Base-by-base conservation (phyloP, 2,797 vertebrate genomes). In the Ambastaia sidthimunki region DNA sequence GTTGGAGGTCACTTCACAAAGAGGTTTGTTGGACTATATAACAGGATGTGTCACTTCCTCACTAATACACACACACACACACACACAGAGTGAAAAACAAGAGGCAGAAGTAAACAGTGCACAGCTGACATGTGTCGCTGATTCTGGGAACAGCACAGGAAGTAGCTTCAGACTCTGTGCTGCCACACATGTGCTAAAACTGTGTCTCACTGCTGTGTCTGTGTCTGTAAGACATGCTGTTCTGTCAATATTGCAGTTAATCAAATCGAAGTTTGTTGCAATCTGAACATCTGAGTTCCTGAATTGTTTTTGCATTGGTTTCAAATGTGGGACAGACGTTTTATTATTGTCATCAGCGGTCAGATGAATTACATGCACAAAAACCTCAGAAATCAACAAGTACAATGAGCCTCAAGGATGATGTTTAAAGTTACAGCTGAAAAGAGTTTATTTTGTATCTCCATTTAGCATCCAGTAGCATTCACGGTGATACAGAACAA, bases 61-160 rank as follows among this genome's bases (percentile, higher is more conserved):
- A 65, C 82, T 72, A 55, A 81, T 65, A 81, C 60, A 77, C 67
- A 80, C 65, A 59, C 47, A 28, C 41, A 65, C 59, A 74, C 82
- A 82, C 80, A 70, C 60, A 81, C 80, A 78, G 68, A 76, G 75
- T 74, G 79, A 63, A 83, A 81, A 73, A 31, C 48, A 52, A 81
- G 25, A 69, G 48, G 76, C 81, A 73, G 82, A 81, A 83, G 71
- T 81, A 85, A 83, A 85, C 82, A 85, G 80, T 16, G 4, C 54
- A 68, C 85, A 86, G 82, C 80, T 82, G 85, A 84, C 82, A 86
- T 84, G 82, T 84, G 79, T 81, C 70, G 78, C 54, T 84, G 80
- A 71, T 73, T 82, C 52, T 74, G 82, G 80, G 82, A 86, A 78
- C 70, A 82, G 77, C 60, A 84, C 82, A 86, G 85, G 85, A 86